A percentile compares a stretch with the other conserved stretches of the same genome.
These are phyloP conservation scores for Hymenochirus boettgeri DNA, from an alignment of 2,113 vertebrate genomes.

Conservation along the genomic window DNA sequence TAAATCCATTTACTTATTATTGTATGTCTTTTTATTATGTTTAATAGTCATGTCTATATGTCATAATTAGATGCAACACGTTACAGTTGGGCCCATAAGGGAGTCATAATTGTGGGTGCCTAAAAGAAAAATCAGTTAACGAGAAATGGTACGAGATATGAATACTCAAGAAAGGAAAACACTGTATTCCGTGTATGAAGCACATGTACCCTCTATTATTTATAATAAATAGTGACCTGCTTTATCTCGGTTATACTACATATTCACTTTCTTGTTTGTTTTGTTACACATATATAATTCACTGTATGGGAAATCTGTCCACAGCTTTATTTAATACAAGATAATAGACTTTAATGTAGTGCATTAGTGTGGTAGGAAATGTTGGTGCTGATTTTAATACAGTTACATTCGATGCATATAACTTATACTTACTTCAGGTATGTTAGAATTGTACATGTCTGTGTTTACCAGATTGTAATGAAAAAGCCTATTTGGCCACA, in stretches of 20 bases:
- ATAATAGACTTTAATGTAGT: constrained; percentile 43
- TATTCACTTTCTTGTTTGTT: constrained; percentile 40
- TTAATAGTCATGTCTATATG: neutral
- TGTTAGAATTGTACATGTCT: too few species aligned
- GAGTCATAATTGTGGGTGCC: neutral
- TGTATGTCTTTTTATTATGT: too few species aligned
- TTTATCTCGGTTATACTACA: constrained; percentile 66
- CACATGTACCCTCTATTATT: constrained; percentile 68
- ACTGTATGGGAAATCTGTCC: constrained; percentile 60
- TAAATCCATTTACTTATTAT: neutral
- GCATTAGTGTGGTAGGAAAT: constrained; percentile 46
- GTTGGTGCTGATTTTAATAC: constrained; percentile 46
- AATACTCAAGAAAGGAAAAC: constrained; percentile 67
- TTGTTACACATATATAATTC: constrained; percentile 64
- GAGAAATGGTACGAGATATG: constrained; percentile 63
- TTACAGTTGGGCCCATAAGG: neutral
- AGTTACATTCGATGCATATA: too few species aligned
- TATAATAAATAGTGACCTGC: constrained; percentile 67
- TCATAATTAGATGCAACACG: neutral
- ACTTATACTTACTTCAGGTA: too few species aligned
- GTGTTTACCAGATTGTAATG: too few species aligned
- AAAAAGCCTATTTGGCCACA: too few species aligned
- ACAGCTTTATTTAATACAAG: constrained; percentile 65
- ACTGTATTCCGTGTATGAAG: constrained; percentile 71
- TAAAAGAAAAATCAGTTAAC: constrained; percentile 23